Conservation (phyloP, 2,113 vertebrate species). For the Clupea harengus region DNA sequence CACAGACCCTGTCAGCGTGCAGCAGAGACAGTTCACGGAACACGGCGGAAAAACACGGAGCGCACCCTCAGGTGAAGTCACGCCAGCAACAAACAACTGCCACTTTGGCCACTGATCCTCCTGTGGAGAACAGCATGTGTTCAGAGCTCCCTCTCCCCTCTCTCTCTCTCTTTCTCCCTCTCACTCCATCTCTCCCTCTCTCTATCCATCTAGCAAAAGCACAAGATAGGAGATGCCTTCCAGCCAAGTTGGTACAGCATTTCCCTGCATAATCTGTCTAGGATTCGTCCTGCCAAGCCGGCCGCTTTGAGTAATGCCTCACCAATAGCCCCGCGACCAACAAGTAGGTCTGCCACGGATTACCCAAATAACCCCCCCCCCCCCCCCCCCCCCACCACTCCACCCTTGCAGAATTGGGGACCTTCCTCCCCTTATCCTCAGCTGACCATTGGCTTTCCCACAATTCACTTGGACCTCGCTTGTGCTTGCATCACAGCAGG, state of each 20-base stretch:
- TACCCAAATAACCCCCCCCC: conserved; percentile 32
- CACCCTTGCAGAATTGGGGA: conserved; percentile 27
- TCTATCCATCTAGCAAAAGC: conserved; percentile 9
- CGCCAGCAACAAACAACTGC: not conserved
- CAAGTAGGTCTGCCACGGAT: conserved; percentile 47
- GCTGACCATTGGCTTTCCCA: not conserved
- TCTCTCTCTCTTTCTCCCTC: not conserved
- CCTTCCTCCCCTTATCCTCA: conserved; percentile 35
- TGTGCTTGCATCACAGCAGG: not conserved
- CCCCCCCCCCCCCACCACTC: not conserved
- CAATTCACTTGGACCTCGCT: no score
- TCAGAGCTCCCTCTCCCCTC: not conserved
- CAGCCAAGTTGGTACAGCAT: conserved; percentile 42
- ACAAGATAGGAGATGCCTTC: conserved; percentile 33
- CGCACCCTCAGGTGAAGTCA: not conserved
- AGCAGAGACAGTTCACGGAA: not conserved
- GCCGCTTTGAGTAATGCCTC: conserved; percentile 55
- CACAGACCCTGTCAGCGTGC: not conserved
- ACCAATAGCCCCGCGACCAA: conserved; percentile 46
- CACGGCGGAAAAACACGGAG: not conserved
- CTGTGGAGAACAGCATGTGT: not conserved
- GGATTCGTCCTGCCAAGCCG: conserved; percentile 56
- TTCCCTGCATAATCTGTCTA: conserved; percentile 61
- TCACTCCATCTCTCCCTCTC: not conserved
- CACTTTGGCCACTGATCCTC: not conserved